Conservation (phyloP, 2,888 invertebrate genomes). For the Coleophora deauratella region DNA sequence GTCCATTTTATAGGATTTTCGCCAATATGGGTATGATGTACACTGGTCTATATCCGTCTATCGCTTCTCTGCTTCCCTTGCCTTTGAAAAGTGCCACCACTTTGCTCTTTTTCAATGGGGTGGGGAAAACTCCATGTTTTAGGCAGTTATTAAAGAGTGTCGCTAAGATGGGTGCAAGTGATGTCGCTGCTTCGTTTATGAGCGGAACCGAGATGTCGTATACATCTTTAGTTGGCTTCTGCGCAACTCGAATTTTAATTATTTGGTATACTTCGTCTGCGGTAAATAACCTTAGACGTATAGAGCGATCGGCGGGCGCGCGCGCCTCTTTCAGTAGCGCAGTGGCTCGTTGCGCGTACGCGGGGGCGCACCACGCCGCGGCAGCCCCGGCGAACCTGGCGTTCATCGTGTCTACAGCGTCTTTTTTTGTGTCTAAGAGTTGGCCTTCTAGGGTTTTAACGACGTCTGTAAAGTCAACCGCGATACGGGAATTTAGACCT, state of each 20-base stretch:
- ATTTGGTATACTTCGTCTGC: background rate
- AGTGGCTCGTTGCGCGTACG: background rate
- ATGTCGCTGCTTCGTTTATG: background rate
- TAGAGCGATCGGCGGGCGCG: background rate
- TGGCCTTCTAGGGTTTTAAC: background rate
- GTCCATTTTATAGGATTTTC: too few species aligned
- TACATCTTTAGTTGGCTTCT: background rate
- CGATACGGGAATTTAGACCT: background rate
- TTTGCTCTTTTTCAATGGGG: too few species aligned
- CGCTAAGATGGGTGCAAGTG: background rate
- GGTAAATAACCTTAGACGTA: background rate
- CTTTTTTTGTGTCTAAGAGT: background rate
- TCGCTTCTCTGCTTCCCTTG: too few species aligned
- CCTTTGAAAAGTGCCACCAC: too few species aligned
- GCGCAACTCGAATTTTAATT: background rate
- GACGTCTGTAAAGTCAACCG: background rate
- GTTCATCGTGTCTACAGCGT: too few species aligned
- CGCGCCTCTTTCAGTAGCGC: conserved; percentile 2
- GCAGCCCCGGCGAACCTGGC: conserved; percentile 3
- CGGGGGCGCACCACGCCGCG: conserved; percentile 4
- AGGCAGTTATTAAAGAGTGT: too few species aligned
- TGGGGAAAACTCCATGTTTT: too few species aligned
- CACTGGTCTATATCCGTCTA: too few species aligned
- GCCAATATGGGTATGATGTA: too few species aligned
- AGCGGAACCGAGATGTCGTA: background rate